A percentile compares a stretch with the other conserved stretches of the same genome.
Evolutionary conservation across 2,113 vertebrate genomes (phyloP).

Genomic region (Aramus guarauna): DNA sequence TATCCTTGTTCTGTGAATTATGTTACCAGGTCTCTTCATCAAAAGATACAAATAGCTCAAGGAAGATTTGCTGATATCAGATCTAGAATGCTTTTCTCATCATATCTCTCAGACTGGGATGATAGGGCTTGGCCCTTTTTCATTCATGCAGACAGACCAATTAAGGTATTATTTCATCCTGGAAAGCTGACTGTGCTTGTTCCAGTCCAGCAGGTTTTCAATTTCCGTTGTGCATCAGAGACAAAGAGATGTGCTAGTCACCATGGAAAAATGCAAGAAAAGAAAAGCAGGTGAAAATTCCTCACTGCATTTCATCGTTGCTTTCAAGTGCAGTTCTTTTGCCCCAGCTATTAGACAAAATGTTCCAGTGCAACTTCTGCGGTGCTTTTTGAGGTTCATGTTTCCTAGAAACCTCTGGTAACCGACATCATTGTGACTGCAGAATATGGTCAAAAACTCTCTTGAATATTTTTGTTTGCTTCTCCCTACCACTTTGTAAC

Average conservation of each 20-base stretch:
- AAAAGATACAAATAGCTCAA: not conserved
- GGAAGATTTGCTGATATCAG: not conserved
- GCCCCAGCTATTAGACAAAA: not conserved
- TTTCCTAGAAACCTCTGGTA: not conserved
- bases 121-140: not conserved
- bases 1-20: not conserved
- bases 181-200: not conserved
- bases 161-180: constrained; percentile 18
- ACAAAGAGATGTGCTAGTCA: not conserved
- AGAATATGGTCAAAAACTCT: not conserved
- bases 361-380: not conserved
- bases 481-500: not conserved
- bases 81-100: not conserved
- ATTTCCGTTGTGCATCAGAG: not conserved
- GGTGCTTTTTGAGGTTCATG: not conserved
- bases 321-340: not conserved
- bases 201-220: not conserved
- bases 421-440: not conserved
- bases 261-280: not conserved
- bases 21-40: not conserved
- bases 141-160: not conserved
- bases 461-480: not conserved
- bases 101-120: not conserved
- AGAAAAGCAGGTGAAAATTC: not conserved
- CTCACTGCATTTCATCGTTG: not conserved